A percentile compares a stretch with the other conserved stretches of the same genome.
These are phyloP conservation scores for Baronia brevicornis DNA, from an alignment of 2,888 invertebrate species.

Conservation along the genomic window DNA sequence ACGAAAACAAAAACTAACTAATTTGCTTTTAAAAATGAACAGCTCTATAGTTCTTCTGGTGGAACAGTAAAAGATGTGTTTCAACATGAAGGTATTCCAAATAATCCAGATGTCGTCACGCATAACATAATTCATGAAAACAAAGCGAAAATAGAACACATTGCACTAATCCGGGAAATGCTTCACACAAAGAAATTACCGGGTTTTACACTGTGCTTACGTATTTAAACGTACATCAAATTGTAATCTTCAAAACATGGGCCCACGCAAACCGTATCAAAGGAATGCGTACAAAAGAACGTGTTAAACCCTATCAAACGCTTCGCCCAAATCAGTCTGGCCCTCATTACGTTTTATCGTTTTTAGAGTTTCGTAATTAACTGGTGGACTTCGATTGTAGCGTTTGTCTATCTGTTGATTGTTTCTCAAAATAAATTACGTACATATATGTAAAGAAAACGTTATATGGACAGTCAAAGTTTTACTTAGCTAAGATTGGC, in stretches of 20 bases:
- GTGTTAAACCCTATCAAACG: slow-evolving; percentile 28
- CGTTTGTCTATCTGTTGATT: background rate
- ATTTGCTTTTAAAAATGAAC: too few species aligned
- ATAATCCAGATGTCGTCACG: slow-evolving; percentile 10
- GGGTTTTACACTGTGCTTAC: slow-evolving; percentile 11
- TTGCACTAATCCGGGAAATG: slow-evolving; percentile 6
- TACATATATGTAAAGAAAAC: too few species aligned
- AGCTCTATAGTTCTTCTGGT: too few species aligned
- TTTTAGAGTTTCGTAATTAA: slow-evolving; percentile 1
- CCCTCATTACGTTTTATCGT: slow-evolving; percentile 5
- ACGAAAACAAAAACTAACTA: too few species aligned
- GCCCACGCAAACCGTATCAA: slow-evolving; percentile 30
- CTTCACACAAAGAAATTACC: slow-evolving; percentile 9
- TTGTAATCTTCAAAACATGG: slow-evolving; percentile 12
- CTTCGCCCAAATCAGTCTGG: slow-evolving; percentile 16
- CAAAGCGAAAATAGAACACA: slow-evolving; percentile 12
- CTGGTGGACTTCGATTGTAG: background rate
- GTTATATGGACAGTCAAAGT: too few species aligned
- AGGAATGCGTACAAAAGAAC: slow-evolving; percentile 36
- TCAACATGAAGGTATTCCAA: slow-evolving; percentile 6
- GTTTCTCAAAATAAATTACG: too few species aligned
- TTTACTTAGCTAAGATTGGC: too few species aligned
- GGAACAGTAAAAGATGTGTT: too few species aligned
- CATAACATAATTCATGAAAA: slow-evolving; percentile 4
- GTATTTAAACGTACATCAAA: slow-evolving; percentile 16